phyloP scores from a whole-genome alignment of 2,113 vertebrate genomes.

The Epinephelus moara region DNA sequence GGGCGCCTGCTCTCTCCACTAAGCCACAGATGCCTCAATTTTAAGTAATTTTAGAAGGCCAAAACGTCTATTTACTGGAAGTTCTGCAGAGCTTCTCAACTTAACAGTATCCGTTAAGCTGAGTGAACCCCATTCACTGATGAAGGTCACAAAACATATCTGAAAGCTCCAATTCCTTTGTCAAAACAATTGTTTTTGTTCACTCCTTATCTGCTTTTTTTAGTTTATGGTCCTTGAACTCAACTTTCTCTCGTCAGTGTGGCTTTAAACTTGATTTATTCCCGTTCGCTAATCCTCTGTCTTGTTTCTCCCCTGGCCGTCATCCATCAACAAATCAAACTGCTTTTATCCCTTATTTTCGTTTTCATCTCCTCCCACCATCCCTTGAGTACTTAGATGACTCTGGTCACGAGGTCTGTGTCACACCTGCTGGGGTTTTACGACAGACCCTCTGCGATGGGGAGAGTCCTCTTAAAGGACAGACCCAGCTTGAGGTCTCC shows the following conservation, averaged over 20 bases:
- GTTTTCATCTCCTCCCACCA: neutral
- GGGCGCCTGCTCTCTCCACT: too few species aligned
- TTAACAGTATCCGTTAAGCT: neutral
- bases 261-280: neutral
- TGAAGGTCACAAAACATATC: neutral
- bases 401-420: slow-evolving; percentile 25
- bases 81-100: neutral
- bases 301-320: neutral
- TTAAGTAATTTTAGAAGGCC: too few species aligned
- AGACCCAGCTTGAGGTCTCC: slow-evolving; percentile 53
- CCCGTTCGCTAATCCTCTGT: neutral
- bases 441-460: slow-evolving; percentile 15
- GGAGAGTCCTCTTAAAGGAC: slow-evolving; percentile 52
- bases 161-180: neutral
- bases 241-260: neutral
- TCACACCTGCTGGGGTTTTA: slow-evolving; percentile 59
- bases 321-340: slow-evolving; percentile 21
- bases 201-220: neutral
- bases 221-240: neutral
- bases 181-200: neutral
- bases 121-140: neutral
- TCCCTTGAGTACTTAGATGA: neutral
- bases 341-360: neutral
- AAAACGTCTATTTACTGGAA: too few species aligned
- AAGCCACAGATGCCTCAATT: too few species aligned